Evolutionary conservation across 2,888 invertebrate species (phyloP).

Genomic region (Chrysolina haemoptera): DNA sequence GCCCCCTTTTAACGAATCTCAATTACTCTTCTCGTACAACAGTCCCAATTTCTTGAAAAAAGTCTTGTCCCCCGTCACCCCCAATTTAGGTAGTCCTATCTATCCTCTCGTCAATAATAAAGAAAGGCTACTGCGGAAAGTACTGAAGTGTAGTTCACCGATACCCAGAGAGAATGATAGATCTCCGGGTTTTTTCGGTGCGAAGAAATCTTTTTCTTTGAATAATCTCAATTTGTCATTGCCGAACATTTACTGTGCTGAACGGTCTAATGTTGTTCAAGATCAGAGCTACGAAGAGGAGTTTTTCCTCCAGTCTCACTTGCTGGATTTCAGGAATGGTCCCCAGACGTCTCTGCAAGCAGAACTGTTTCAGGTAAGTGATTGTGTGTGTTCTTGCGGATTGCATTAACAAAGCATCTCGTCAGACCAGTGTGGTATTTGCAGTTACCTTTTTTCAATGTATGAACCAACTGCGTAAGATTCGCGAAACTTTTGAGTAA

Average conservation of each 20-base stretch:
- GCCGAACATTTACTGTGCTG: conserved; percentile 35
- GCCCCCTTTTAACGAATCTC: conserved; percentile 30
- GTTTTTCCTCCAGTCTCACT: conserved; percentile 28
- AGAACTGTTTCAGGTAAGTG: conserved; percentile 46
- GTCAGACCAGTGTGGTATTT: too few relatives aligned
- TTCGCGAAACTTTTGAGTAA: too few relatives aligned
- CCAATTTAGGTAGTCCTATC: conserved; percentile 30
- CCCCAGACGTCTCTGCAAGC: conserved; percentile 42
- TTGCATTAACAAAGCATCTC: neutral
- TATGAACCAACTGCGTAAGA: too few relatives aligned
- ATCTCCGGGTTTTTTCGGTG: conserved; percentile 26
- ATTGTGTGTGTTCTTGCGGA: neutral
- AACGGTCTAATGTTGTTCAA: conserved; percentile 45
- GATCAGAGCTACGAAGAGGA: conserved; percentile 43
- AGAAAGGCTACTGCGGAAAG: conserved; percentile 30
- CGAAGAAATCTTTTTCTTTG: conserved; percentile 34
- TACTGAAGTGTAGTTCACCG: conserved; percentile 32
- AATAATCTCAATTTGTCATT: conserved; percentile 36
- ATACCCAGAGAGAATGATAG: conserved; percentile 5
- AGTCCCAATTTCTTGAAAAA: conserved; percentile 32
- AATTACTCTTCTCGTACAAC: conserved; percentile 21
- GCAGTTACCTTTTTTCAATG: neutral
- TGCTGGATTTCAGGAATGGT: conserved; percentile 19
- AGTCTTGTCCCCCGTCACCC: conserved; percentile 32
- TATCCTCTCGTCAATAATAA: conserved; percentile 23